phyloP scores from a whole-genome alignment of 2,797 vertebrate species.

The Lycodopsis pacificus region DNA sequence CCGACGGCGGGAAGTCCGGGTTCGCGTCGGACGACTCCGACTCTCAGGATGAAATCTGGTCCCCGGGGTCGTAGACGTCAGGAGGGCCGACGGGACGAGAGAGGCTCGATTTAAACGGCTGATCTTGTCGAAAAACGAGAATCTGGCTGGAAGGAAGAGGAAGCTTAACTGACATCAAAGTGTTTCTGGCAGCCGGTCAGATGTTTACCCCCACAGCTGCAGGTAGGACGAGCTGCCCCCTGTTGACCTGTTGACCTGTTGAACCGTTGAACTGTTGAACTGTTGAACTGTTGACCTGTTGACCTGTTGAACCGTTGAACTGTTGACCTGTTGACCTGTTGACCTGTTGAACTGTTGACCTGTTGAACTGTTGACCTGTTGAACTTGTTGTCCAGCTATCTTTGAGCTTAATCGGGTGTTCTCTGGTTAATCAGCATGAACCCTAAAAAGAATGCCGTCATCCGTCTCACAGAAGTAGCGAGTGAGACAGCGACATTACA shows the following conservation, averaged over 20 bases:
- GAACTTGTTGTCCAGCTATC: too few relatives aligned
- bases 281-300: too few relatives aligned
- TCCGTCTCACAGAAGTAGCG: neutral
- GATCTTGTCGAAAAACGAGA: neutral
- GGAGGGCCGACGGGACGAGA: neutral
- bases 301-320: too few relatives aligned
- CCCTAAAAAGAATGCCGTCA: neutral
- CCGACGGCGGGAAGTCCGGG: neutral
- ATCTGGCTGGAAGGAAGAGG: conserved; percentile 23
- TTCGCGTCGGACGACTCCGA: conserved; percentile 62
- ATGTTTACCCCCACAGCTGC: neutral
- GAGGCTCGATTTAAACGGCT: neutral
- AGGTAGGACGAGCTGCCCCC: too few relatives aligned
- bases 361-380: too few relatives aligned
- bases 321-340: too few relatives aligned
- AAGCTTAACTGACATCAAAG: neutral
- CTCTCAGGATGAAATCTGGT: conserved; percentile 72
- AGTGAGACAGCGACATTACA: neutral
- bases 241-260: too few relatives aligned
- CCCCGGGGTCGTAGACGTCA: conserved; percentile 13
- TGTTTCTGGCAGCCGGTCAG: neutral
- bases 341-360: too few relatives aligned
- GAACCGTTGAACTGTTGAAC: too few relatives aligned
- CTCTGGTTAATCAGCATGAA: neutral
- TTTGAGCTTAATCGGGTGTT: too few relatives aligned